Base-by-base conservation (phyloP, 2,797 vertebrate genomes). In the Martes flavigula region DNA sequence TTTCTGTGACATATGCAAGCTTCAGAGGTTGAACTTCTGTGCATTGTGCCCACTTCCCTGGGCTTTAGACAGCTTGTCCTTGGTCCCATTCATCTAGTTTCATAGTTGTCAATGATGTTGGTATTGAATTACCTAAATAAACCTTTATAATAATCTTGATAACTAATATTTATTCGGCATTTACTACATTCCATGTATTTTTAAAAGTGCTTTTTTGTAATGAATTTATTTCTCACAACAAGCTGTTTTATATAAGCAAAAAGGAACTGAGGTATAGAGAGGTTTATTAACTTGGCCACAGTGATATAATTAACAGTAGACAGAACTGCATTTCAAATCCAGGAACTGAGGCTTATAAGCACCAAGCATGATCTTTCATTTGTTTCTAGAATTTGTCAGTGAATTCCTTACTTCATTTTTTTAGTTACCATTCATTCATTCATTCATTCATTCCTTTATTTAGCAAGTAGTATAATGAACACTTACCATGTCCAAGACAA, bases 231-330 rank as follows among this genome's bases (percentile, higher is more conserved):
- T 96, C 73, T 72, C 23, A n/a, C 35, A 90, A 66, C 7, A 93
- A 40, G 3, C 60, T 58, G 35, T 92, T 93, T 90, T 35, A 60
- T 86, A 12, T 82, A 93, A 96, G 3, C 46, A 46, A 95, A 93
- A 81, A 35, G 23, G 79, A 91, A 56, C 30, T 43, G 82, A 91
- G 5, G 0, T 62, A n/a, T n/a, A 91, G 13, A 79, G 30, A 84
- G 20, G 10, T 43, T 90, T 21, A 25, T 32, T 72, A 72, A 83
- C 15, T 56, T 87, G 68, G 1, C n/a, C 9, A 21, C 54, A 10
- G 25, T 62, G 21, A 25, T 27, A 11, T 9, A 60, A 30, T 60
- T 83, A 91, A 54, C 21, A 51, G 15, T 30, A 32, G 32, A 23
- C 27, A 88, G n/a, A 91, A 89, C 2, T 70, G 14, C n/a, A 54